Percentiles rank a stretch among this genome's conserved stretches.
phyloP scores from a whole-genome alignment of 1,140 invertebrate genomes.

The Bombus confusus region DNA sequence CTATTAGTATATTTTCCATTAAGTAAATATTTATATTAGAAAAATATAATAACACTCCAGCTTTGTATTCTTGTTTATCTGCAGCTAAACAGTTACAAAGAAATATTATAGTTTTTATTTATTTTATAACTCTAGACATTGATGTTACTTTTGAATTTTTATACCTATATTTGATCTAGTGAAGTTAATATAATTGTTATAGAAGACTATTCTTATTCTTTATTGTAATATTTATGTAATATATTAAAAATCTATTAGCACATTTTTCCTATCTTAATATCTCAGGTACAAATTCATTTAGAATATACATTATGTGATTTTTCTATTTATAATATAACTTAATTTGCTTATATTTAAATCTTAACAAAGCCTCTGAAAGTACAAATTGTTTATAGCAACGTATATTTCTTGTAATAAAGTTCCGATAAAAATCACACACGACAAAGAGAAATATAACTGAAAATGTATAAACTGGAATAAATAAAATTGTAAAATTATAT shows the following conservation, averaged over 20 bases:
- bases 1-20: conserved; percentile 15
- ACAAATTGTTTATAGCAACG: neutral
- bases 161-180: neutral
- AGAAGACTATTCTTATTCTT: neutral
- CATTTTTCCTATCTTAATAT: conserved; percentile 6
- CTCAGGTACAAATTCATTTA: conserved; percentile 23
- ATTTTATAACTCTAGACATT: neutral
- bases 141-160: neutral
- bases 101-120: neutral
- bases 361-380: conserved; percentile 2
- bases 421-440: conserved; percentile 11
- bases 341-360: neutral
- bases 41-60: neutral
- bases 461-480: conserved; percentile 31
- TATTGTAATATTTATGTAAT: neutral
- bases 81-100: neutral
- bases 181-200: neutral
- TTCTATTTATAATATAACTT: conserved; percentile 1
- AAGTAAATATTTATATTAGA: conserved; percentile 1
- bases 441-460: conserved; percentile 2
- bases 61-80: neutral
- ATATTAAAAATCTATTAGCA: neutral
- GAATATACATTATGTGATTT: neutral
- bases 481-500: conserved; percentile 51
- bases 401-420: conserved; percentile 17